Evolutionary conservation across 2,888 invertebrate species (phyloP).

Genomic region (Scaeva pyrastri): DNA sequence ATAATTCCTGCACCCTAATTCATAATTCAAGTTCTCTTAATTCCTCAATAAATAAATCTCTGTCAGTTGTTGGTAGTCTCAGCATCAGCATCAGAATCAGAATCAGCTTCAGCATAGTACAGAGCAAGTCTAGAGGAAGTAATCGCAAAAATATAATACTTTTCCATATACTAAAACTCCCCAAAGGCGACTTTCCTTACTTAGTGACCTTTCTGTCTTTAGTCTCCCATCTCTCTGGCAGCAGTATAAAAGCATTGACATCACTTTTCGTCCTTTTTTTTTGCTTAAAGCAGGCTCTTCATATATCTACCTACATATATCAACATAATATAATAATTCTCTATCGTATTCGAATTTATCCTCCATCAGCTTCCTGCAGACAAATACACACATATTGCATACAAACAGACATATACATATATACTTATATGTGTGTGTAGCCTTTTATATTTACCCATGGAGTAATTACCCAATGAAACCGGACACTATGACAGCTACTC

Average conservation of each 20-base stretch:
- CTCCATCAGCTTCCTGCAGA: constrained; percentile 17
- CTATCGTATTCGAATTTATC: constrained; percentile 38
- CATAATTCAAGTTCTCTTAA: constrained; percentile 43
- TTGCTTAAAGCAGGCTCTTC: constrained; percentile 16
- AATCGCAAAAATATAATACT: constrained; percentile 10
- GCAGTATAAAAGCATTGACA: constrained; percentile 6
- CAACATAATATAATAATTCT: constrained; percentile 7
- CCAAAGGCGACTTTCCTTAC: constrained; percentile 42
- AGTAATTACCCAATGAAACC: constrained; percentile 70
- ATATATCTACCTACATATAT: constrained; percentile 3
- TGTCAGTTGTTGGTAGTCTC: constrained; percentile 30
- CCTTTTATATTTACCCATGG: constrained; percentile 7
- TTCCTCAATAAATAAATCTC: constrained; percentile 41
- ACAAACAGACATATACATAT: too few species aligned
- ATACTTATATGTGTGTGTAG: too few species aligned
- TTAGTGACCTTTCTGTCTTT: constrained; percentile 45
- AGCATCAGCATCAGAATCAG: background rate
- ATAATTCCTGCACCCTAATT: constrained; percentile 38
- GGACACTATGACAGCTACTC: constrained; percentile 72
- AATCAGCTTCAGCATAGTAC: too few species aligned
- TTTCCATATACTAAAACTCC: background rate
- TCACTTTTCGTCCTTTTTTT: constrained; percentile 10
- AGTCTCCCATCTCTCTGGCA: constrained; percentile 1
- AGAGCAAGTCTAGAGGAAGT: constrained; percentile 27
- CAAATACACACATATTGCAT: background rate